These are phyloP conservation scores for Sarotherodon lohbergeri DNA, from an alignment of 2,113 vertebrate genomes.

Conservation along the genomic window DNA sequence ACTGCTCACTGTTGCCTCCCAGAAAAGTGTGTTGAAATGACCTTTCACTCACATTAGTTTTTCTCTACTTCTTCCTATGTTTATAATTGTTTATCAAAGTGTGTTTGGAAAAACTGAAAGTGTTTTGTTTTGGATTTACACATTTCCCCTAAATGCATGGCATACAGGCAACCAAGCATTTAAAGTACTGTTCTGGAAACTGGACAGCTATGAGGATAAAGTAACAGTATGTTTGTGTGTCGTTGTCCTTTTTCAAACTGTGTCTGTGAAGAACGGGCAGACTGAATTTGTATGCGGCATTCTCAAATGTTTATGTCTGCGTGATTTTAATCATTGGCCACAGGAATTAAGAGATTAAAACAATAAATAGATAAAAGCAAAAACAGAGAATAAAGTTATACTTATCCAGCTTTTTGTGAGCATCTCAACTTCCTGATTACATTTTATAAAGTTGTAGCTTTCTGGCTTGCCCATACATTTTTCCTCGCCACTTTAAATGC, in stretches of 20 bases:
- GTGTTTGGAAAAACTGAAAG: background rate
- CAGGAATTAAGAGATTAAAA: background rate
- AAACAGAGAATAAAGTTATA: background rate
- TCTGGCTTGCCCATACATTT: background rate
- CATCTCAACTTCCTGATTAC: background rate
- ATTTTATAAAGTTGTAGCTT: background rate
- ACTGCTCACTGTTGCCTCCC: too few species aligned
- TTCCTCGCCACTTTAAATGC: background rate
- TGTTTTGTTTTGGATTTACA: background rate
- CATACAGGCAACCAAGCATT: background rate
- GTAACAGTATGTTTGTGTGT: background rate
- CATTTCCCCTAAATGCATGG: background rate
- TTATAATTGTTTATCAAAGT: background rate
- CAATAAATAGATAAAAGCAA: background rate
- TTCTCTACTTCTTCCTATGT: background rate
- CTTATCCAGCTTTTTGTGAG: background rate
- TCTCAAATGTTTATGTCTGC: background rate
- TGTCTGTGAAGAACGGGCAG: background rate
- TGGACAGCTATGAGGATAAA: fast-evolving
- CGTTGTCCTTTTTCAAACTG: background rate
- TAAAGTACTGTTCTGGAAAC: background rate
- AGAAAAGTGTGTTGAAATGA: background rate
- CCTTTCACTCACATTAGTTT: background rate
- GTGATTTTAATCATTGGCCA: background rate
- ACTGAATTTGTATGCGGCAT: background rate